Conservation (phyloP, 2,113 vertebrate genomes). For the Hippocampus abdominalis region DNA sequence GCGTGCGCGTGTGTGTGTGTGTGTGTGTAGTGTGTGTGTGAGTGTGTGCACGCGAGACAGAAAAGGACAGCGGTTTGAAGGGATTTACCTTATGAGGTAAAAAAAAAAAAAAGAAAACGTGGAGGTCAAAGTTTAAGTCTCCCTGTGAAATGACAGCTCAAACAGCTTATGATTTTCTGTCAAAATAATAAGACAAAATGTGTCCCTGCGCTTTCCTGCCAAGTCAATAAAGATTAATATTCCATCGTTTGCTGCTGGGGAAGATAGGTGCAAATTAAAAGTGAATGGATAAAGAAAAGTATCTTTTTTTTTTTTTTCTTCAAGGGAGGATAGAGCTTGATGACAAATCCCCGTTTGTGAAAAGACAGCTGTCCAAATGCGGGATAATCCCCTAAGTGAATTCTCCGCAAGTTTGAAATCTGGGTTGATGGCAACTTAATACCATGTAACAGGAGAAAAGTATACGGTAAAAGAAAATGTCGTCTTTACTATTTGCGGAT, state of each 20-base stretch:
- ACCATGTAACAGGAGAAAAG: conserved; percentile 30
- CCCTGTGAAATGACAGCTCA: conserved; percentile 62
- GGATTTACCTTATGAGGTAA: conserved; percentile 51
- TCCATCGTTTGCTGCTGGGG: conserved; percentile 43
- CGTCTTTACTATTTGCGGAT: conserved; percentile 16
- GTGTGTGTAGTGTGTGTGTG: conserved; percentile 20
- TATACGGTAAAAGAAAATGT: conserved; percentile 20
- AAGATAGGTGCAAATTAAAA: conserved; percentile 52
- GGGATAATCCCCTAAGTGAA: conserved; percentile 53
- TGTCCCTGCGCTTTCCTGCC: conserved; percentile 10
- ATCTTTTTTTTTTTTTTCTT: conserved; percentile 24
- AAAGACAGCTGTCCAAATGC: conserved; percentile 61
- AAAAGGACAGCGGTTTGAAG: conserved; percentile 34
- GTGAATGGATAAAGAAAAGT: conserved; percentile 38
- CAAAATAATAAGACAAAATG: conserved; percentile 11
- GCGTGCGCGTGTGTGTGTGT: conserved; percentile 34
- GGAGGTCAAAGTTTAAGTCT: conserved; percentile 62
- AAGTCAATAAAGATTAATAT: conserved; percentile 46
- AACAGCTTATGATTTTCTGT: conserved; percentile 41
- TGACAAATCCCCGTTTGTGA: conserved; percentile 51
- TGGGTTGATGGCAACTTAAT: conserved; percentile 38
- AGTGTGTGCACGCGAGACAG: conserved; percentile 28
- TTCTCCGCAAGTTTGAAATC: conserved; percentile 43
- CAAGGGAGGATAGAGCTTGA: conserved; percentile 43
- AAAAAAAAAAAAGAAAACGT: conserved; percentile 40